Evolutionary conservation across 2,888 invertebrate genomes (phyloP).

Genomic region (Heteromurus nitidus): DNA sequence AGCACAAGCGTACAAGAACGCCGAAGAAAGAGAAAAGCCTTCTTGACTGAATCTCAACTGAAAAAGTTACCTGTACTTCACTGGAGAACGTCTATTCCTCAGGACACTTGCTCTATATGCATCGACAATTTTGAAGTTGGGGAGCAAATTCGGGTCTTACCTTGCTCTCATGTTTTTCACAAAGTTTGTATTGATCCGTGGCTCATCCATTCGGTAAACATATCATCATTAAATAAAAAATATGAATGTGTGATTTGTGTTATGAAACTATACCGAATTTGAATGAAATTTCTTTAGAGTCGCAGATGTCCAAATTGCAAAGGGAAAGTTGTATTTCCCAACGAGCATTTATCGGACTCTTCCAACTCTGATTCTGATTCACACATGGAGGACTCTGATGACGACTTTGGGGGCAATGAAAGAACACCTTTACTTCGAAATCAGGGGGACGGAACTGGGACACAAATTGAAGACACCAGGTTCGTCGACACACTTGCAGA

Average conservation of each 20-base stretch:
- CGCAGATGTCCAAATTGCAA: slow-evolving; percentile 70
- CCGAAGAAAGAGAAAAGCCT: slow-evolving; percentile 83
- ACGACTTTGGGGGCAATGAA: slow-evolving; percentile 58
- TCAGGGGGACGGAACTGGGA: slow-evolving; percentile 23
- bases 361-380: slow-evolving; percentile 59
- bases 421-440: slow-evolving; percentile 61
- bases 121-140: slow-evolving; percentile 66
- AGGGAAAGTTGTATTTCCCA: slow-evolving; percentile 81
- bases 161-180: slow-evolving; percentile 70
- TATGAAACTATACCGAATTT: no score
- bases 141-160: slow-evolving; percentile 68
- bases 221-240: no score
- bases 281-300: no score
- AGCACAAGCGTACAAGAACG: slow-evolving; percentile 61
- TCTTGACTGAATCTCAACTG: slow-evolving; percentile 63
- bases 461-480: slow-evolving; percentile 56
- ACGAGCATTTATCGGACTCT: slow-evolving; percentile 80
- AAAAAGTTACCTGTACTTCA: slow-evolving; percentile 67
- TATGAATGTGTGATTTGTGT: no score
- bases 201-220: slow-evolving; percentile 67
- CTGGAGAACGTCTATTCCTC: slow-evolving; percentile 65
- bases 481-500: slow-evolving; percentile 60
- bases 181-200: slow-evolving; percentile 68
- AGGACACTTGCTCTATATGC: slow-evolving; percentile 70
- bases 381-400: slow-evolving; percentile 54